Base-by-base conservation (phyloP, 2,797 vertebrate genomes). In the Onychomys torridus region DNA sequence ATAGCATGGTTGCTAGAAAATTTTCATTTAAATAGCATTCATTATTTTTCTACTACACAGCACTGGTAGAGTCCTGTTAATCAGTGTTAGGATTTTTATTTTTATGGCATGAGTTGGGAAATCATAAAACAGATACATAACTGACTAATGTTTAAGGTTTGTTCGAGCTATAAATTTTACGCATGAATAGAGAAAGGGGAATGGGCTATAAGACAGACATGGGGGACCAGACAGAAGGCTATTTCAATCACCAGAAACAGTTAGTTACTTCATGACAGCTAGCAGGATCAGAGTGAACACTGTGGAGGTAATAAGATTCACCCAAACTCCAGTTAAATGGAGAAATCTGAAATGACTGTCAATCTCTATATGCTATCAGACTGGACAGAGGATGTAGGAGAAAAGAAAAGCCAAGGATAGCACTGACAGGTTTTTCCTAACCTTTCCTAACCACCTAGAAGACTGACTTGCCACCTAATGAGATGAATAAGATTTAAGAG, bases 131-230 rank as follows among this genome's bases (percentile, higher is more conserved):
- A 73, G 93, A 94, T 37, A 87, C 27, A 89, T 37, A 17, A 83
- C 61, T 91, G 78, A 93, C 84, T 81, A 90, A 29, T 23, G n/a
- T 75, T 95, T 40, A 96, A 92, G 71, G 37, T 94, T 63, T 43
- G 59, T 19, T 91, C 61, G 86, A 40, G 32, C 25, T 94, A 43
- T 43, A 86, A 61, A 82, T 67, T 88, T 94, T 71, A 89, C 37
- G 73, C 71, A 75, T 65, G 89, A 89, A 10, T 76, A 55, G 13
- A 78, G 32, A 88, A 81, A 13, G n/a, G 40, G 1, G 13, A 65
- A 23, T 63, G 78, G 55, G 5, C 49, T 76, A 76, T 37, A 88
- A 46, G 61, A 89, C 52, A 91, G 79, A 84, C 77, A 71, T 5
- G 67, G 27, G 40, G 55, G 34, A 71, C 23, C 34, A 57, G 11